These are phyloP conservation scores for Sminthurides bifidus DNA, from an alignment of 1,140 invertebrate genomes.

Conservation along the genomic window DNA sequence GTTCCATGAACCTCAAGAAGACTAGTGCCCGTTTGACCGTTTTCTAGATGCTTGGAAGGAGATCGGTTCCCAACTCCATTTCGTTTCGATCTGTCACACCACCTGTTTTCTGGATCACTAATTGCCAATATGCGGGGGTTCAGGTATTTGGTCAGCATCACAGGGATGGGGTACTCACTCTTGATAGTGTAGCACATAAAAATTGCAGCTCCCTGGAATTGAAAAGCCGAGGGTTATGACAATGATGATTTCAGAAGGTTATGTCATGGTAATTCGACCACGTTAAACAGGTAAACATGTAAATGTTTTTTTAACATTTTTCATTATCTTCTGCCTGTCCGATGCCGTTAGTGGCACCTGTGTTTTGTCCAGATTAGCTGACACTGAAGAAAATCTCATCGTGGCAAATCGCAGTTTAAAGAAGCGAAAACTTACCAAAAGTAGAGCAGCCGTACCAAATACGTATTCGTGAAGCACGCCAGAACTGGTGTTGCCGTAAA, in stretches of 20 bases:
- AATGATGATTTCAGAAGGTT: no score
- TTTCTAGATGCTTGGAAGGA: constrained; percentile 9
- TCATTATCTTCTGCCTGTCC: not conserved
- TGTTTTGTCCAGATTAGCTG: no score
- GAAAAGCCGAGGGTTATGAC: no score
- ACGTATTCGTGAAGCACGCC: constrained; percentile 17
- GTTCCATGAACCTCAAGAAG: constrained; percentile 8
- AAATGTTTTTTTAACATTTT: not conserved
- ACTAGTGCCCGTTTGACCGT: constrained; percentile 8
- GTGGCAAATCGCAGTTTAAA: not conserved
- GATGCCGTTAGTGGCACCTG: not conserved
- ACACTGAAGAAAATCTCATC: no score
- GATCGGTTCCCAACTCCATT: not conserved
- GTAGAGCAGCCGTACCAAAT: constrained; percentile 13
- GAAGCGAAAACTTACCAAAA: constrained; percentile 13
- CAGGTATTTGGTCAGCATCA: constrained; percentile 2
- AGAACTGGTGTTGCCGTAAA: constrained; percentile 14
- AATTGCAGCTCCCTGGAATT: constrained; percentile 20
- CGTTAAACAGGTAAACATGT: not conserved
- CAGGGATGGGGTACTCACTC: constrained; percentile 23
- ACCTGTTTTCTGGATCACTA: constrained; percentile 13
- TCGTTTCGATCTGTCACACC: not conserved
- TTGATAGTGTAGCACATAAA: constrained; percentile 24
- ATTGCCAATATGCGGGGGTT: not conserved
- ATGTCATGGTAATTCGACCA: no score